A percentile compares a stretch with the other conserved stretches of the same genome.
These are phyloP conservation scores for Heterotis niloticus DNA, from an alignment of 2,113 vertebrate species.

Conservation along the genomic window DNA sequence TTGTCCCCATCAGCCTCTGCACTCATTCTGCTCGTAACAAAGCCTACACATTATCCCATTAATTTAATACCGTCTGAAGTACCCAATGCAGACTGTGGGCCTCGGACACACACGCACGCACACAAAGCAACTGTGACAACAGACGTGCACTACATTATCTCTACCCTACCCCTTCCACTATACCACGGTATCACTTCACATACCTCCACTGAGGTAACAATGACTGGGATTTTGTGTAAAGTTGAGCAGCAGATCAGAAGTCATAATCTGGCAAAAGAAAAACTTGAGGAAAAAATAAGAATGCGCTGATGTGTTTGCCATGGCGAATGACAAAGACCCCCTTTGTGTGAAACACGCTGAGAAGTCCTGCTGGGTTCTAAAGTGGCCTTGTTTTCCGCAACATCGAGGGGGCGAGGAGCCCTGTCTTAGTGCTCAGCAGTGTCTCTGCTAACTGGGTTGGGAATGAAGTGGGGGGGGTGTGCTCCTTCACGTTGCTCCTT, in stretches of 20 bases:
- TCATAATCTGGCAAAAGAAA: not conserved
- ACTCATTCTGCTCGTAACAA: conserved; percentile 3
- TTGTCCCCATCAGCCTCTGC: not conserved
- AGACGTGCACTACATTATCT: not conserved
- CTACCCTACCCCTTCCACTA: not conserved
- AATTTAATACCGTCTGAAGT: conserved; percentile 18
- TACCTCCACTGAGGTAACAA: not conserved
- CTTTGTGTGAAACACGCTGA: not conserved
- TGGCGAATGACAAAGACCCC: not conserved
- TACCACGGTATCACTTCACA: not conserved
- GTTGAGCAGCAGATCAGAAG: too few species aligned
- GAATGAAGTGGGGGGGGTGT: not conserved
- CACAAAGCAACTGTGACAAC: not conserved
- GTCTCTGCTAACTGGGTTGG: not conserved
- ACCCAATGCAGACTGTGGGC: conserved; percentile 16
- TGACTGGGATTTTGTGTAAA: not conserved
- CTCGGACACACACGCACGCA: not conserved
- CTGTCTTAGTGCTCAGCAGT: not conserved
- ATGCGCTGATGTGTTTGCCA: not conserved
- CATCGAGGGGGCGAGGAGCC: not conserved
- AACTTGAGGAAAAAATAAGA: not conserved
- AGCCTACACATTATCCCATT: conserved; percentile 9
- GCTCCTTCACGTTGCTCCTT: too few species aligned
- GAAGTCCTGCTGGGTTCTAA: not conserved
- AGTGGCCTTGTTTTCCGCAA: not conserved